Conservation (phyloP, 2,113 vertebrate genomes). For the Rhadina sibilatrix region DNA sequence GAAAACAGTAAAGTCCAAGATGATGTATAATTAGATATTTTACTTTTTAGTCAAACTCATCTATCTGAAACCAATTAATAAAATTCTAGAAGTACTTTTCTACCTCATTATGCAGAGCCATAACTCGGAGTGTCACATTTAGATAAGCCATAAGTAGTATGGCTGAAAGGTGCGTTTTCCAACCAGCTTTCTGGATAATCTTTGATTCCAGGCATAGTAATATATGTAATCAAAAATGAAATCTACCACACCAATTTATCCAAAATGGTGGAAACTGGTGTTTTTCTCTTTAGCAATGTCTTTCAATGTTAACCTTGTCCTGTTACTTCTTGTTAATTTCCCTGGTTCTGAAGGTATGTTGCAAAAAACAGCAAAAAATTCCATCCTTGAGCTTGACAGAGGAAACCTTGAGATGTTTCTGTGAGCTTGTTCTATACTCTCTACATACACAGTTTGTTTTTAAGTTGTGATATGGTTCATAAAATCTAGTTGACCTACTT, state of each 20-base stretch:
- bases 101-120: not conserved
- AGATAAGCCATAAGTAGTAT: constrained; percentile 62
- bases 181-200: constrained; percentile 61
- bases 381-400: not conserved
- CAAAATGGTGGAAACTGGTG: not conserved
- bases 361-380: not conserved
- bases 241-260: constrained; percentile 6
- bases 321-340: not conserved
- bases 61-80: constrained; percentile 46
- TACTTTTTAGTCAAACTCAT: constrained; percentile 16
- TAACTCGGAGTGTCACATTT: constrained; percentile 14
- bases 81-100: constrained; percentile 14
- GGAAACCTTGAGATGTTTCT: not conserved
- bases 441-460: not conserved
- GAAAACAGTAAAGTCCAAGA: not conserved
- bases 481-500: not conserved
- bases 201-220: constrained; percentile 31
- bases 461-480: not conserved
- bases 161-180: constrained; percentile 53
- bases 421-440: not conserved
- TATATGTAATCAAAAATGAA: constrained; percentile 51
- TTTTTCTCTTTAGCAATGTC: constrained; percentile 43
- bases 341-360: not conserved
- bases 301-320: not conserved
- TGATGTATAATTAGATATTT: not conserved